Percentiles rank a stretch among this genome's conserved stretches.
Conservation (phyloP, 2,888 invertebrate genomes). For the Tricholauxania praeusta region DNA sequence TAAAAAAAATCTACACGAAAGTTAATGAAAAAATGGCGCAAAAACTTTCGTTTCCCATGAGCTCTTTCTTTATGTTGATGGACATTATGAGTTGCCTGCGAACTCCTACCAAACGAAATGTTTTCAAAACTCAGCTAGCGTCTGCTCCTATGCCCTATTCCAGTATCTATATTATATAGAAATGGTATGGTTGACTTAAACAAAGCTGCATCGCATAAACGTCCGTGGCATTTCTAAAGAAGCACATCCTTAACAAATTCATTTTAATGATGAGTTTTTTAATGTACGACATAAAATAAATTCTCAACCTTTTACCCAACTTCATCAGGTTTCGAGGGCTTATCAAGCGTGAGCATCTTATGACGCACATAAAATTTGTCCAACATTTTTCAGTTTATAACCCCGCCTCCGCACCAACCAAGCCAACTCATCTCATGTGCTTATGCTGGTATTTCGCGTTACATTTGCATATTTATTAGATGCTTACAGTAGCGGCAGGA, state of each 20-base stretch:
- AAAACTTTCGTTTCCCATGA: no score
- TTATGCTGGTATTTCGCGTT: constrained; percentile 14
- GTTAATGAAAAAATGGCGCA: no score
- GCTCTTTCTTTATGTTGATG: no score
- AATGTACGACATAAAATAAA: constrained; percentile 38
- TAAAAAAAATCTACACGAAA: no score
- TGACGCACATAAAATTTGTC: constrained; percentile 47
- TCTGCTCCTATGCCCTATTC: no score
- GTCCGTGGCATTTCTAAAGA: neutral
- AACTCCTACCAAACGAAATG: no score
- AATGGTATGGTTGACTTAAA: no score
- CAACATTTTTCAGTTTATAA: neutral
- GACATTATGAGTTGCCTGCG: no score
- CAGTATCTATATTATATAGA: no score
- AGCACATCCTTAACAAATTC: constrained; percentile 43
- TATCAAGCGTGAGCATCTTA: constrained; percentile 34
- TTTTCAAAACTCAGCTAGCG: no score
- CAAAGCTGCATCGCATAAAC: no score
- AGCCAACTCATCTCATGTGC: neutral
- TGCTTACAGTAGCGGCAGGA: constrained; percentile 41
- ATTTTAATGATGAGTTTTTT: constrained; percentile 54
- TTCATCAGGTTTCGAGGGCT: neutral
- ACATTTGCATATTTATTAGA: constrained; percentile 53
- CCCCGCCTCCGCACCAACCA: neutral
- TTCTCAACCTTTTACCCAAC: no score